These are phyloP conservation scores for Caenorhabditis doughertyi DNA, from an alignment of 2,888 invertebrate genomes.

Conservation along the genomic window DNA sequence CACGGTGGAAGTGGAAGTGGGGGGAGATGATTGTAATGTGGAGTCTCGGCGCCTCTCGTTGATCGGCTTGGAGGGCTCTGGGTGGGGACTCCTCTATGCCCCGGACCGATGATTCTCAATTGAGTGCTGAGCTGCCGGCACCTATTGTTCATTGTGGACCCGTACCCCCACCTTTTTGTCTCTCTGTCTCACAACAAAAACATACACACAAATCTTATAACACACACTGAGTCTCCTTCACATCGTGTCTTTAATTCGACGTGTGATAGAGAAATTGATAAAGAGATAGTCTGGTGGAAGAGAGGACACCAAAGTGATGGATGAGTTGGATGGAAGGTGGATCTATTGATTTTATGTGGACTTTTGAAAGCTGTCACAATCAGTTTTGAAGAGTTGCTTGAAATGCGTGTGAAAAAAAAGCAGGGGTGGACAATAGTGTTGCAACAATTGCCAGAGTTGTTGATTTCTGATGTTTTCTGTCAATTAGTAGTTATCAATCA, in stretches of 20 bases:
- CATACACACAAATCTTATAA: slow-evolving; percentile 19
- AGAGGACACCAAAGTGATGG: slow-evolving; percentile 44
- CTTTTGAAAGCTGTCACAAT: slow-evolving; percentile 51
- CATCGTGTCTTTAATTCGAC: slow-evolving; percentile 42
- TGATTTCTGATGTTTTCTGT: slow-evolving; percentile 36
- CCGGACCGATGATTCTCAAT: slow-evolving; percentile 28
- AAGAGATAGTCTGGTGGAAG: slow-evolving; percentile 14
- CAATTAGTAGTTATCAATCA: slow-evolving; percentile 37
- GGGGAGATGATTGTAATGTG: slow-evolving; percentile 64
- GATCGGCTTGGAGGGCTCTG: slow-evolving; percentile 20
- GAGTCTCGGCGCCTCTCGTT: slow-evolving; percentile 52
- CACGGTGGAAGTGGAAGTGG: slow-evolving; percentile 38
- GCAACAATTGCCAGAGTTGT: slow-evolving; percentile 27
- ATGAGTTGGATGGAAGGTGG: slow-evolving; percentile 34
- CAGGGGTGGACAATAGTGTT: slow-evolving; percentile 20
- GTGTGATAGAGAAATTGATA: slow-evolving; percentile 50
- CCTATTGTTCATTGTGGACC: slow-evolving; percentile 57
- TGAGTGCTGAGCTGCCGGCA: slow-evolving; percentile 51
- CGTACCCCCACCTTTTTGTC: slow-evolving; percentile 50
- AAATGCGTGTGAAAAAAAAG: slow-evolving; percentile 48
- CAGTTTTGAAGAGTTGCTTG: slow-evolving; percentile 25
- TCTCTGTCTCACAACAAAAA: slow-evolving; percentile 57
- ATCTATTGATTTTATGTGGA: slow-evolving; percentile 51
- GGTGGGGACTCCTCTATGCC: slow-evolving; percentile 14
- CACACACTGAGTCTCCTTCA: slow-evolving; percentile 6